Evolutionary conservation across 1,140 invertebrate genomes (phyloP).

Genomic region (Wasmannia auropunctata): DNA sequence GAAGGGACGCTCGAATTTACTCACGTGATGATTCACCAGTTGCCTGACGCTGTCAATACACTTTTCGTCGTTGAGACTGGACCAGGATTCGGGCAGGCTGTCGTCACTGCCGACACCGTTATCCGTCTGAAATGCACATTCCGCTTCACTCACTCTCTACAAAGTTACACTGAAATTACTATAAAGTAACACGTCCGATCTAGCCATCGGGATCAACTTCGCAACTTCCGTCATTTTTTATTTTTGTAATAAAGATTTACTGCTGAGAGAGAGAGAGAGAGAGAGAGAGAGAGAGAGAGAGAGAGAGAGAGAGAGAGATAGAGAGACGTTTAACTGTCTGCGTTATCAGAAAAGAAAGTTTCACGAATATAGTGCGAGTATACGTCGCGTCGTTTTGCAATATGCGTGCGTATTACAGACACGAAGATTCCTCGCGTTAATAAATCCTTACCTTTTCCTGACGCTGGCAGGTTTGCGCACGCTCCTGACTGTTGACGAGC

Average conservation of each 20-base stretch:
- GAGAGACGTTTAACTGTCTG: background rate
- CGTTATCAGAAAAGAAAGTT: conserved; percentile 24
- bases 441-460: conserved; percentile 82
- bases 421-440: conserved; percentile 18
- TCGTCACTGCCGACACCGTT: conserved; percentile 79
- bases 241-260: background rate
- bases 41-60: conserved; percentile 86
- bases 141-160: conserved; percentile 44
- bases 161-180: conserved; percentile 1
- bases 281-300: too few relatives aligned
- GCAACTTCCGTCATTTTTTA: conserved; percentile 3
- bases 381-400: background rate
- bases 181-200: background rate
- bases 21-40: conserved; percentile 88
- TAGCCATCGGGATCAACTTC: background rate
- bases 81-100: conserved; percentile 83
- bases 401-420: conserved; percentile 37
- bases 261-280: too few relatives aligned
- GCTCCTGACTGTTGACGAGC: conserved; percentile 82
- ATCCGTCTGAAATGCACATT: conserved; percentile 81
- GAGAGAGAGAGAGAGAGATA: too few relatives aligned
- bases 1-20: conserved; percentile 65
- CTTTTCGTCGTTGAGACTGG: conserved; percentile 85
- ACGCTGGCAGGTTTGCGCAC: conserved; percentile 75
- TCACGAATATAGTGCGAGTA: background rate